A percentile compares a stretch with the other conserved stretches of the same genome.
These are phyloP conservation scores for Nasua narica DNA, from an alignment of 2,797 vertebrate genomes.

Conservation along the genomic window DNA sequence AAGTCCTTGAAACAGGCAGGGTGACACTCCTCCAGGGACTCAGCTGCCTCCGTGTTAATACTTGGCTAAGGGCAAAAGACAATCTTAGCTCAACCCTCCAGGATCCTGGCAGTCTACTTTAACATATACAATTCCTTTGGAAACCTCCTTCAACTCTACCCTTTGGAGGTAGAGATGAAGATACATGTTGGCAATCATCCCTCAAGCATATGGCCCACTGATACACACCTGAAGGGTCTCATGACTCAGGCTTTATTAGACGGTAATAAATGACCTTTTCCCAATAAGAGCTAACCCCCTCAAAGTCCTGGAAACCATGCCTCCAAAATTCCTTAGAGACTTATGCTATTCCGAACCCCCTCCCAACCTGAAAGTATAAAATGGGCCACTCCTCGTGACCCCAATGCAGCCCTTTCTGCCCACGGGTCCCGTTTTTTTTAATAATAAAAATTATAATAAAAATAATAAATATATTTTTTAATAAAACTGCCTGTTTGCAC, in stretches of 20 bases:
- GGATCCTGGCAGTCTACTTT: neutral
- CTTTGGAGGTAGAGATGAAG: too few relatives aligned
- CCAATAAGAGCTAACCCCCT: neutral
- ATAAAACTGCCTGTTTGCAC: neutral
- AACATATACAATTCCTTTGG: neutral
- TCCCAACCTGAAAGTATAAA: neutral
- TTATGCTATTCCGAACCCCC: neutral
- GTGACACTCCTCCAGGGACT: neutral
- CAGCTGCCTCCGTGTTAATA: neutral
- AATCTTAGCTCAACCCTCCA: neutral
- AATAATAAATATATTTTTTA: neutral
- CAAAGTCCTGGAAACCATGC: neutral
- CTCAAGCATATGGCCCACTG: neutral
- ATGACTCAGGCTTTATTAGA: neutral
- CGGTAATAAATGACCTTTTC: neutral
- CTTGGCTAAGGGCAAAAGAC: neutral
- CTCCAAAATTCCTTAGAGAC: neutral
- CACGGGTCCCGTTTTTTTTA: too few relatives aligned
- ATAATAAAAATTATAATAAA: too few relatives aligned
- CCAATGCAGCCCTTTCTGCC: neutral
- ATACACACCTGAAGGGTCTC: neutral
- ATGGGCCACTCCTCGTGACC: neutral
- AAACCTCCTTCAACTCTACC: neutral
- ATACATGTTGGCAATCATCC: neutral
- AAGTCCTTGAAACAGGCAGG: neutral